phyloP scores from a whole-genome alignment of 30 jellyfish, hydroid and myxozoan genomes.

The Aurelia sp. region DNA sequence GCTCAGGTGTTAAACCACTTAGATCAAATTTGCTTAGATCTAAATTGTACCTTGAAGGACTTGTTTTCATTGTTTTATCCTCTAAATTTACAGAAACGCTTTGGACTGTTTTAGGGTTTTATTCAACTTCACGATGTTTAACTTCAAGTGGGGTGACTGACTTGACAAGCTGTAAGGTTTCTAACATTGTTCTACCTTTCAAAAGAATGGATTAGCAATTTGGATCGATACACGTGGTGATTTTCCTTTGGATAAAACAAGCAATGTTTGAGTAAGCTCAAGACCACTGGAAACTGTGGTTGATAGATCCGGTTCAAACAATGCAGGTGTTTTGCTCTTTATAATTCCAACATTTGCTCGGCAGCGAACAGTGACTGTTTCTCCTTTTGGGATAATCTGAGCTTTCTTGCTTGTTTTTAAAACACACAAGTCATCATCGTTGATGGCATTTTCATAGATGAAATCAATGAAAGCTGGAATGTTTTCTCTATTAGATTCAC shows the following conservation, averaged over 20 bases:
- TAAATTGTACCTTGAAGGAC: not conserved
- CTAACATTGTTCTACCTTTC: slow-evolving; percentile 2
- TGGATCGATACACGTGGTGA: slow-evolving; percentile 11
- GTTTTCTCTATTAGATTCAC: slow-evolving; percentile 1
- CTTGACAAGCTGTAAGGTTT: slow-evolving; percentile 13
- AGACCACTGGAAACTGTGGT: not conserved
- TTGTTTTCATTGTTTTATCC: no score
- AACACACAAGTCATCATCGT: slow-evolving; percentile 29
- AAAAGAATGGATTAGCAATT: not conserved
- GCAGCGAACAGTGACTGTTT: slow-evolving; percentile 1
- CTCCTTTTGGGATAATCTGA: slow-evolving; percentile 21
- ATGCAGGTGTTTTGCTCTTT: not conserved
- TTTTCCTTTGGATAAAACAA: slow-evolving; percentile 6
- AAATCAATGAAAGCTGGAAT: slow-evolving; percentile 29
- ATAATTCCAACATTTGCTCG: slow-evolving; percentile 3
- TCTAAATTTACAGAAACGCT: no score
- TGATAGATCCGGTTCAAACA: not conserved
- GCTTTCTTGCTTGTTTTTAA: slow-evolving; percentile 18
- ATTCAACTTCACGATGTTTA: not conserved
- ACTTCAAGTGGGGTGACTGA: slow-evolving; percentile 29
- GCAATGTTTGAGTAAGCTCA: slow-evolving; percentile 2
- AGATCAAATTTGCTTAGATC: slow-evolving; percentile 10
- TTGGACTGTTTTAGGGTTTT: no score
- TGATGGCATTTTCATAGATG: slow-evolving; percentile 27
- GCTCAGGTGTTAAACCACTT: slow-evolving; percentile 13